Evolutionary conservation across 2,113 vertebrate species (phyloP).

Genomic region (Planiliza haematocheilus): DNA sequence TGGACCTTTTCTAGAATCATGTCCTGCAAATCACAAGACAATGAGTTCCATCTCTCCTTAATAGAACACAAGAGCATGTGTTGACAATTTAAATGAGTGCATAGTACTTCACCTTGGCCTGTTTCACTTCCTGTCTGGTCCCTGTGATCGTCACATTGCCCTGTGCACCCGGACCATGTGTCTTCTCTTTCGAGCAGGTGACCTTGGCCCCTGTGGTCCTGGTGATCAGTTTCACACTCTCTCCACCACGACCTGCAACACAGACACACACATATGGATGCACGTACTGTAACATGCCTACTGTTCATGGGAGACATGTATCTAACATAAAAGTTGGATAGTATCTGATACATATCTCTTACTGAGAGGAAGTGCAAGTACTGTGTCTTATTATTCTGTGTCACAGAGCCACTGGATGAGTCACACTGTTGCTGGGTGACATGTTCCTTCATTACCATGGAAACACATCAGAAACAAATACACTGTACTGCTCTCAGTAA

Average conservation of each 20-base stretch:
- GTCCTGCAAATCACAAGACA: constrained; percentile 74
- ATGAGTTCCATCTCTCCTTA: background rate
- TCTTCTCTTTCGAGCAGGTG: constrained; percentile 78
- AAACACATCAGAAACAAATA: no score
- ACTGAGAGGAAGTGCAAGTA: no score
- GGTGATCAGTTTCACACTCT: constrained; percentile 87
- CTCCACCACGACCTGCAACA: constrained; percentile 88
- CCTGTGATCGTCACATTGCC: constrained; percentile 86
- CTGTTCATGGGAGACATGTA: no score
- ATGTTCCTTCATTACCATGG: no score
- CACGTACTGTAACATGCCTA: no score
- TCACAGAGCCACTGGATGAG: no score
- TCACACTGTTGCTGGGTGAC: no score
- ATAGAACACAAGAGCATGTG: background rate
- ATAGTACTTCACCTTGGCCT: constrained; percentile 86
- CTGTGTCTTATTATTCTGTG: no score
- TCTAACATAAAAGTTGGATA: no score
- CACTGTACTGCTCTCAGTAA: no score
- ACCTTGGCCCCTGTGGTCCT: constrained; percentile 88
- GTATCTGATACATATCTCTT: no score
- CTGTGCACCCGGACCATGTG: constrained; percentile 40
- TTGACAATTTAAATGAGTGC: background rate
- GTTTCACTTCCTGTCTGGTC: constrained; percentile 84
- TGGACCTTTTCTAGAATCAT: constrained; percentile 88
- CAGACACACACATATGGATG: background rate